Conservation (phyloP, 2,888 invertebrate species). For the Chirona hameri region DNA sequence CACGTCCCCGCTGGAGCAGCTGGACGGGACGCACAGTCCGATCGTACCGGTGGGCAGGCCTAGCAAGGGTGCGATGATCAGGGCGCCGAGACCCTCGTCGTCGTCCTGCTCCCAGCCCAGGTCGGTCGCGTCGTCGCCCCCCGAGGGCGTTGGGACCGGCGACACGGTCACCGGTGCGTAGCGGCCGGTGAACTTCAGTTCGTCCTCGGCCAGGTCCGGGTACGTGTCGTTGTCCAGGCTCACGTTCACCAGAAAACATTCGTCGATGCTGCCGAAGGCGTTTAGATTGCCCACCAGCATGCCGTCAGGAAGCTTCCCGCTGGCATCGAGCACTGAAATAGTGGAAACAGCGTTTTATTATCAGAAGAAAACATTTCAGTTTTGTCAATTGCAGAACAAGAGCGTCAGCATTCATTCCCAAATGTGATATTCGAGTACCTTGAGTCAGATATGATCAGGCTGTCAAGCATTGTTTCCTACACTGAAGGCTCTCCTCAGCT, state of each 20-base stretch:
- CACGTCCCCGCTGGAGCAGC: not conserved
- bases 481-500: too few species aligned
- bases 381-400: too few species aligned
- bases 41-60: not conserved
- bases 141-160: not conserved
- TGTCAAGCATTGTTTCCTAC: too few species aligned
- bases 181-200: not conserved
- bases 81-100: not conserved
- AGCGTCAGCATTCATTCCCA: too few species aligned
- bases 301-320: slow-evolving; percentile 36
- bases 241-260: slow-evolving; percentile 14
- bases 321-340: slow-evolving; percentile 36
- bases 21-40: not conserved
- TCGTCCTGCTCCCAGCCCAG: not conserved
- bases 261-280: slow-evolving; percentile 35
- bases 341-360: too few species aligned
- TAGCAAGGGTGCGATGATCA: not conserved
- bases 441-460: too few species aligned
- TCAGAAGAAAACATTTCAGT: too few species aligned
- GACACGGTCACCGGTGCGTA: not conserved
- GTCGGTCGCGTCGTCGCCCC: not conserved
- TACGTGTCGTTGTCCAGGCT: not conserved
- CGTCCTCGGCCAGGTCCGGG: not conserved
- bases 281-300: slow-evolving; percentile 34
- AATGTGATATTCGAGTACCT: too few species aligned